These are phyloP conservation scores for Drosophila pegasa DNA, from an alignment of 2,888 invertebrate genomes.

Conservation along the genomic window DNA sequence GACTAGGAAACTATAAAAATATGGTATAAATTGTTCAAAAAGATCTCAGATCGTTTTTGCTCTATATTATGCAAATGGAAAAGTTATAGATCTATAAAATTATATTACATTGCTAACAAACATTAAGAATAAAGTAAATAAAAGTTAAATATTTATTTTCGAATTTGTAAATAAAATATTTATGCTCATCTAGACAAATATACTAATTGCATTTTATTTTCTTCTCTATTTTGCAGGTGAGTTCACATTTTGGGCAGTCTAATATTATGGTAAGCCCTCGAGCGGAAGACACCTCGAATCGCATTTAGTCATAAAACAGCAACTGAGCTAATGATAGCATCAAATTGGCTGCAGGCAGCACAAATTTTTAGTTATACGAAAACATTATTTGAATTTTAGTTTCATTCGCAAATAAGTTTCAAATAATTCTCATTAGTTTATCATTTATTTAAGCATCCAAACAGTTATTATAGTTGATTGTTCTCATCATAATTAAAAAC, in stretches of 20 bases:
- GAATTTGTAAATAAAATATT: no score
- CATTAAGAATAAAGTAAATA: no score
- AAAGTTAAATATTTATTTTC: no score
- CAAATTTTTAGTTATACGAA: not conserved
- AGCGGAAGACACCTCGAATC: not conserved
- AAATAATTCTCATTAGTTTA: not conserved
- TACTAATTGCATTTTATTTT: not conserved
- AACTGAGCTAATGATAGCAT: not conserved
- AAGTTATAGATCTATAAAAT: no score
- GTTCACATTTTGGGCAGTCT: slow-evolving; percentile 4
- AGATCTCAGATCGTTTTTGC: no score
- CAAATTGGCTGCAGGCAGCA: not conserved
- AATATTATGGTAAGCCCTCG: slow-evolving; percentile 10
- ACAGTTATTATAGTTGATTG: not conserved
- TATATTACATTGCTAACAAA: no score
- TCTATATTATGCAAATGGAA: no score
- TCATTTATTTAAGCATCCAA: not conserved
- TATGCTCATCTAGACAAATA: not conserved
- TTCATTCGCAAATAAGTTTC: not conserved
- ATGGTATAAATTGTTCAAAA: no score
- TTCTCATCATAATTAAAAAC: not conserved
- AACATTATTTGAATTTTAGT: not conserved
- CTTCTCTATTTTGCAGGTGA: slow-evolving; percentile 45
- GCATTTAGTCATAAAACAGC: not conserved
- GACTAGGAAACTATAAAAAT: not conserved